Base-by-base conservation (phyloP, 2,888 invertebrate species). In the Caenorhabditis angaria region DNA sequence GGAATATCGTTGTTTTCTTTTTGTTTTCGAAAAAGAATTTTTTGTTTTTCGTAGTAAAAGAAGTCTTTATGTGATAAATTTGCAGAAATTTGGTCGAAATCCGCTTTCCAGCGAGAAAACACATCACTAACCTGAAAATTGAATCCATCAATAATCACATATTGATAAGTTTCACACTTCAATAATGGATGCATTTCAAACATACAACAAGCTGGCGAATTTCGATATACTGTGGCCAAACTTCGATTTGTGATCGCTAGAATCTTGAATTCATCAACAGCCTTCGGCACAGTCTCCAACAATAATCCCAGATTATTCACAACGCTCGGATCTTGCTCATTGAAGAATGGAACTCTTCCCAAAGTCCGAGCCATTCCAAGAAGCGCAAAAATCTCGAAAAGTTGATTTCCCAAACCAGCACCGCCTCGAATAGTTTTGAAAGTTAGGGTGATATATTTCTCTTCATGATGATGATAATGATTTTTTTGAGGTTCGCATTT, bases 111-210 rank as follows among this genome's bases (percentile, higher is more conserved):
- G 2, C 1, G 14, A n/a, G n/a, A n/a, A n/a, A n/a, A n/a, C n/a
- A n/a, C n/a, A 14, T 1, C 25, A 35, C n/a, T 35, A 50, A 71
- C 71, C 57, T 71, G 71, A 48, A 71, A 71, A 41, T 71, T 67
- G 10, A 22, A 25, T 14, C 71, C 71, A 22, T 64, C 41, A 27
- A 67, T 27, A 0, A 64, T 20, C 0, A 71, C 28, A 29, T 25
- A 71, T 47, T 66, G 63, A 1, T 51, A 28, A 12, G 66, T 55
- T 47, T 71, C 71, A 47, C 71, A 71, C 2, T 24, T 32, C n/a
- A 71, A 41, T 32, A 63, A 27, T 8, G 56, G 57, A 24, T 57
- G 28, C 27, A 63, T 51, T 24, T 61, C 55, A 55, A 32, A 64
- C 14, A 53, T 29, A 48, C 71, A 71, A 28, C 71, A 71, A 0